Evolutionary conservation across 2,797 vertebrate genomes (phyloP).

Genomic region (Hybognathus amarus): DNA sequence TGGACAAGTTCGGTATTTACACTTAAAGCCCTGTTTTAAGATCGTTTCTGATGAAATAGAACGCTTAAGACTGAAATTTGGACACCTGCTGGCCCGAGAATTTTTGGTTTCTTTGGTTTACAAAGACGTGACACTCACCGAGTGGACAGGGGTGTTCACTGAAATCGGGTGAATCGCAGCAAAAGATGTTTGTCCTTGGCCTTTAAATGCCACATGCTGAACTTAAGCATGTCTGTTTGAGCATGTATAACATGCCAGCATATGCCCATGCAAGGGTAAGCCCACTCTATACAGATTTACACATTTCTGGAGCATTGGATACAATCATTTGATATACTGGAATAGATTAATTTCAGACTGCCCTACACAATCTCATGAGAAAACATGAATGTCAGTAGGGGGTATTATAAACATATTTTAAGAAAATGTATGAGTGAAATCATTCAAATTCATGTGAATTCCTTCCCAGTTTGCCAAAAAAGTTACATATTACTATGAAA

Average conservation of each 20-base stretch:
- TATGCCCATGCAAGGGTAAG: constrained; percentile 50
- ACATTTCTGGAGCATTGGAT: constrained; percentile 3
- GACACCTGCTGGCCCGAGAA: no score
- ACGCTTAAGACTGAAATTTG: no score
- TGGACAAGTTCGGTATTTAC: no score
- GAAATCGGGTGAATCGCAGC: no score
- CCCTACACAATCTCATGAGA: background rate
- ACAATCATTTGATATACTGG: background rate
- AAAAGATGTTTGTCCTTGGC: no score
- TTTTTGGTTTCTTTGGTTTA: no score
- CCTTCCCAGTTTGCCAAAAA: background rate
- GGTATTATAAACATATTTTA: background rate
- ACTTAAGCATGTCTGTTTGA: constrained; percentile 72
- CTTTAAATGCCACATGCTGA: constrained; percentile 71
- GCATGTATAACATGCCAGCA: constrained; percentile 31
- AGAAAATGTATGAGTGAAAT: background rate
- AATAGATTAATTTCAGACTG: background rate
- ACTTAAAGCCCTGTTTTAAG: no score
- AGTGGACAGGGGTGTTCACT: no score
- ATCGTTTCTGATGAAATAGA: no score
- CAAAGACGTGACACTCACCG: no score
- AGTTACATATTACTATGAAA: background rate
- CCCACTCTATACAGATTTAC: background rate
- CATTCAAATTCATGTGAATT: background rate
- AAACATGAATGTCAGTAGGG: background rate